phyloP scores from a whole-genome alignment of 2,113 vertebrate species.

The Alethe castanea region DNA sequence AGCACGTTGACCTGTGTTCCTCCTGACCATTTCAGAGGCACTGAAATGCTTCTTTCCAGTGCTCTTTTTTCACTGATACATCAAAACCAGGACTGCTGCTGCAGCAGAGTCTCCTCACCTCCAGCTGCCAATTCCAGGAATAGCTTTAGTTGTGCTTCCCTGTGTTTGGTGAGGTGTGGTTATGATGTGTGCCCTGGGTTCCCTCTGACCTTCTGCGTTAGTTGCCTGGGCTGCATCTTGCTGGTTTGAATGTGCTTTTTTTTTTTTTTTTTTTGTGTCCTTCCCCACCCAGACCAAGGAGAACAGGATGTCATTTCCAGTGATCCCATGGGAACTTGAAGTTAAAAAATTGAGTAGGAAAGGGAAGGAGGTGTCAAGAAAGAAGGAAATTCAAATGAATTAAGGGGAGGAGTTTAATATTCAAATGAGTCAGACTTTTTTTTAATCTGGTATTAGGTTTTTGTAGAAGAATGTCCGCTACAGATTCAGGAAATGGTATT shows the following conservation, averaged over 20 bases:
- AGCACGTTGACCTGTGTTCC: rapidly evolving
- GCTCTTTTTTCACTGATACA: not conserved
- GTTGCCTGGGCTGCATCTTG: not conserved
- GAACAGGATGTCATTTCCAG: not conserved
- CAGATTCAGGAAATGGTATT: not conserved
- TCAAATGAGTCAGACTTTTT: not conserved
- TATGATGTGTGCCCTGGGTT: rapidly evolving
- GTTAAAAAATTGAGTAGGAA: not conserved
- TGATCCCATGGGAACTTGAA: not conserved
- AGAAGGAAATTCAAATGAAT: not conserved
- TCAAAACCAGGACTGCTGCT: not conserved
- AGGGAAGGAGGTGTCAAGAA: not conserved
- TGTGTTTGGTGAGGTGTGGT: not conserved
- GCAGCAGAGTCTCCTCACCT: not conserved
- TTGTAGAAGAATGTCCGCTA: not conserved
- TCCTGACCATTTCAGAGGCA: not conserved
- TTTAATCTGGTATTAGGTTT: not conserved
- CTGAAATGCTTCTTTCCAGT: not conserved
- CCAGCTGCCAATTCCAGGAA: not conserved
- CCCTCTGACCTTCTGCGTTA: not conserved
- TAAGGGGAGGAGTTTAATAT: not conserved
- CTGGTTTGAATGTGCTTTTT: not conserved
- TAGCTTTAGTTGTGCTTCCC: not conserved
- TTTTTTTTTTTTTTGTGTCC: not conserved
- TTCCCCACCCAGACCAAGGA: not conserved